Percentiles rank a stretch among this genome's conserved stretches.
Evolutionary conservation across 2,797 vertebrate species (phyloP).

Genomic region (Atherinosoma microstoma): DNA sequence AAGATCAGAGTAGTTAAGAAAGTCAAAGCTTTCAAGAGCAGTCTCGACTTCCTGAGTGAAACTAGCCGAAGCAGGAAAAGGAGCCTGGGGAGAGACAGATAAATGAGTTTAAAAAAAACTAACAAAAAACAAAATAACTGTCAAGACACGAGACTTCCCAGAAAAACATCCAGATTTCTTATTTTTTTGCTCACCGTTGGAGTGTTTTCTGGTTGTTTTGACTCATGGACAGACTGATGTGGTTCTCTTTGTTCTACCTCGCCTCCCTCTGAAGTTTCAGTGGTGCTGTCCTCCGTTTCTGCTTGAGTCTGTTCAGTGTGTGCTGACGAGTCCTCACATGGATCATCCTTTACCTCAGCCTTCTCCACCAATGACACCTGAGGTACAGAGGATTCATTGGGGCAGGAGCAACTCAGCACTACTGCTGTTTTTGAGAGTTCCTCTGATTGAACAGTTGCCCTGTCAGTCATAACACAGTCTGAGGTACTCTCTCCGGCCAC

Average conservation of each 20-base stretch:
- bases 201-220: constrained; percentile 34
- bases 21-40: constrained; percentile 96
- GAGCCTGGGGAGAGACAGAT: constrained; percentile 72
- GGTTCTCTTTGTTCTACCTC: constrained; percentile 27
- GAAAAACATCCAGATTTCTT: neutral
- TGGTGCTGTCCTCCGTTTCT: constrained; percentile 31
- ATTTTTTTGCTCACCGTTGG: constrained; percentile 46
- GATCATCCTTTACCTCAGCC: constrained; percentile 5
- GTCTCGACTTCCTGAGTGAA: constrained; percentile 94
- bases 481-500: constrained; percentile 86
- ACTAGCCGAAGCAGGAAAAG: constrained; percentile 90
- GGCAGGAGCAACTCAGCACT: constrained; percentile 58
- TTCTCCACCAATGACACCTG: constrained; percentile 27
- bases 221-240: constrained; percentile 33
- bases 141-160: neutral
- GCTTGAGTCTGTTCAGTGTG: constrained; percentile 26
- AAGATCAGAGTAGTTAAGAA: constrained; percentile 91
- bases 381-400: constrained; percentile 49
- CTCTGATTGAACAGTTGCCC: constrained; percentile 61
- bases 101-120: constrained; percentile 3
- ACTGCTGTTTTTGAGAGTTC: constrained; percentile 64
- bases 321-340: constrained; percentile 18
- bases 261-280: constrained; percentile 31
- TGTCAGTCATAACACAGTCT: constrained; percentile 79
- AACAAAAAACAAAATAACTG: too few relatives aligned